Base-by-base conservation (phyloP, 2,113 vertebrate genomes). In the Aspidoscelis tigris region DNA sequence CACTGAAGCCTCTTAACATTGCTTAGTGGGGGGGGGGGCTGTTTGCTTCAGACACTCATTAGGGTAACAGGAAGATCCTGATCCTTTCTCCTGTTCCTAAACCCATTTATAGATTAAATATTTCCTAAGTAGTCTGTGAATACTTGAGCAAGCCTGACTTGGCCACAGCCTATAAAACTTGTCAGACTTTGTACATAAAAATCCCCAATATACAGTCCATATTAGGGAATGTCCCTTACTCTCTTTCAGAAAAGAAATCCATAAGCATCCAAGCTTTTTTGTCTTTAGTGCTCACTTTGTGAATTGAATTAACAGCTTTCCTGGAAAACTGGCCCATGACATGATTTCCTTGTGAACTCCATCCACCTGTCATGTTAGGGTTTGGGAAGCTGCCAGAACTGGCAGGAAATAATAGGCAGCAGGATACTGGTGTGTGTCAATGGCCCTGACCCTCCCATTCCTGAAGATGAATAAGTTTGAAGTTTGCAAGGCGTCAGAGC, bases 381-480 rank as follows among this genome's bases (percentile, higher is more conserved):
- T 86, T 95, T 97, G 96, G 96, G 92, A 85, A 85, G 69, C 53
- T 58, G 96, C 96, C 97, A 97, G 90, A 84, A 10, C 88, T 90
- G 95, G 95, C 96, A 97, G 97, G 97, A 97, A 97, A 97, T 96
- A 96, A 96, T 97, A 96, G 96, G 95, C 96, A 96, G 95, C 96
- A 96, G 95, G 96, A 97, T 97, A 95, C 96, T 65, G 95, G 95
- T 95, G 95, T 96, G 95, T 97, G 95, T 96, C 95, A 95, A 93
- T 95, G 94, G 96, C 95, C 95, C 93, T 93, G 92, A 96, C 95
- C 96, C 96, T 97, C 96, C 96, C 96, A 95, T 97, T 97, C 96
- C 96, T 97, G 96, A 95, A 93, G 94, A 95, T 95, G 95, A 96
- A 96, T 94, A 94, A 92, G 91, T 89, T 91, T 86, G 64, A 47